Conservation (phyloP, 2,113 vertebrate species). For the Indicator indicator region DNA sequence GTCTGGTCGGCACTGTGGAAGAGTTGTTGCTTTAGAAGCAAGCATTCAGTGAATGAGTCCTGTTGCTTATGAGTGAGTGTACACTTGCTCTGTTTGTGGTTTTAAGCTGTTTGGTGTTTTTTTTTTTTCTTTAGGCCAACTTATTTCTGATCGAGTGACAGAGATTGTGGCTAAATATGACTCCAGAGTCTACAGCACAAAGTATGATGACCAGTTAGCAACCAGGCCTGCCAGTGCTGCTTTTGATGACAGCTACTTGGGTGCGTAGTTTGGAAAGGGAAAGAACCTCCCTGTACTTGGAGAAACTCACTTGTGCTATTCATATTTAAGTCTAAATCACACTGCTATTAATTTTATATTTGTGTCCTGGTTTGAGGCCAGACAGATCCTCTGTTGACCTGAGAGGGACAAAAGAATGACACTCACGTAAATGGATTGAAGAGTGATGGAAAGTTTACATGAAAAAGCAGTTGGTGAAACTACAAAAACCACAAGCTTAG, state of each 20-base stretch:
- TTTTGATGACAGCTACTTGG: conserved; percentile 96
- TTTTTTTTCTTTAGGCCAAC: conserved; percentile 80
- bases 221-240: conserved; percentile 86
- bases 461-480: too few species aligned
- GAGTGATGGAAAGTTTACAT: too few species aligned
- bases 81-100: not conserved
- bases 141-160: conserved; percentile 91
- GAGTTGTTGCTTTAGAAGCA: not conserved
- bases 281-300: not conserved
- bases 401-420: too few species aligned
- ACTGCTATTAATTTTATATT: accelerated
- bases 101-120: not conserved
- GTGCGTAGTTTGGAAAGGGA: conserved; percentile 70
- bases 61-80: not conserved
- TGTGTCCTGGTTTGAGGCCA: too few species aligned
- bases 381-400: too few species aligned
- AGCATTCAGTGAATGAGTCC: not conserved
- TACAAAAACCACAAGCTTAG: too few species aligned
- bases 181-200: conserved; percentile 72
- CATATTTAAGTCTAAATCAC: not conserved
- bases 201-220: conserved; percentile 82
- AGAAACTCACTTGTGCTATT: not conserved
- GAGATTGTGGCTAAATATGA: conserved; percentile 86
- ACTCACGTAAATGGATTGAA: too few species aligned
- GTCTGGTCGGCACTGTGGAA: accelerated